Base-by-base conservation (phyloP, 2,888 invertebrate species). In the Drosophila falleni region DNA sequence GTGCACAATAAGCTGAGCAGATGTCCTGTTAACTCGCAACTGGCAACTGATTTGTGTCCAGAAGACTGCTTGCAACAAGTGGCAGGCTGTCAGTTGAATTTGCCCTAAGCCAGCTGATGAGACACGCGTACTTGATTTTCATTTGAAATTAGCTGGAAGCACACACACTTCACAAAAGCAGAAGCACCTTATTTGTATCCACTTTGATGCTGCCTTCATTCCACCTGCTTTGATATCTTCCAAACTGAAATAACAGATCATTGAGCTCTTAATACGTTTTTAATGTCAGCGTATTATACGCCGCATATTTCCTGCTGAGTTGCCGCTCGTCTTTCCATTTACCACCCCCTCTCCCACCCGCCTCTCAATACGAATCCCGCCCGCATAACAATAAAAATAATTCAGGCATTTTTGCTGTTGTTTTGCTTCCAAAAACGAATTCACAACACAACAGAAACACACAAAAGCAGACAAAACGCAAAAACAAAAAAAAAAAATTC, bases 181-280 rank as follows among this genome's bases (percentile, higher is more conserved):
- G 44, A 35, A 39, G 51, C 29, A 15, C 8, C 55, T 60, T 60
- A 49, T 19, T 29, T 42, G 15, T 37, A 33, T 37, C 29, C 55
- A 41, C 31, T 53, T 56, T 37, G 19, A 54, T 13, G 19, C 60
- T 33, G 26, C 2, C 4, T 23, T 23, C 41, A 46, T 50, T 10
- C 11, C 53, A 41, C 42, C 46, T 65, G 44, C 61, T 53, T 71
- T 67, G 55, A 50, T 39, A 51, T 56, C 19, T 50, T 23, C 47
- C 47, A 15, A 67, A 64, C 69, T 63, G 49, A 68, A 75, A 82
- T 71, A 83, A 68, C 81, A 87, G 89, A 87, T 89, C 84, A 79
- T 78, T 87, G 89, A 76, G 86, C 84, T 78, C 71, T 87, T 84
- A 81, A 87, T 89, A 70, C 68, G 80, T 70, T 80, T 89, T 81